Percentiles rank a stretch among this genome's conserved stretches.
These are phyloP conservation scores for Pygmarrhopalites habei DNA, from an alignment of 1,140 invertebrate species.

Conservation along the genomic window DNA sequence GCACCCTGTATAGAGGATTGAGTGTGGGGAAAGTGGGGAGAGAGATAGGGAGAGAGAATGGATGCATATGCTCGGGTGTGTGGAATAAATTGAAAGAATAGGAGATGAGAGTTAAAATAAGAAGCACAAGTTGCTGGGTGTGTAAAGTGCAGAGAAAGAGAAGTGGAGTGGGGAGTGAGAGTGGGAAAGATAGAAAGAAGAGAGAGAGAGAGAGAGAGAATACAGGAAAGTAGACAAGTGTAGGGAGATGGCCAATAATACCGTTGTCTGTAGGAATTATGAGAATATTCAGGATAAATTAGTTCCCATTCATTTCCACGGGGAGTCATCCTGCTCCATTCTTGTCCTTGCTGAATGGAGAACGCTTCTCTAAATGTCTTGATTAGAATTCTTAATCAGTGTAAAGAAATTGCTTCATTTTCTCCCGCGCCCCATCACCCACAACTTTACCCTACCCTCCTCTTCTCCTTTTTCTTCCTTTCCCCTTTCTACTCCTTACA, in stretches of 20 bases:
- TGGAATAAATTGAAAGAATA: not conserved
- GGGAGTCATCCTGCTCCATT: constrained; percentile 25
- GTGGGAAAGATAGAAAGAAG: not conserved
- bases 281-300: constrained; percentile 39
- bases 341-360: constrained; percentile 30
- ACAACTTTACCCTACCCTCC: not conserved
- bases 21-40: not conserved
- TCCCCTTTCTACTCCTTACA: not conserved
- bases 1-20: not conserved
- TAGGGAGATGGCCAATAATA: constrained; percentile 24
- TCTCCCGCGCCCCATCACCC: not conserved
- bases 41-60: not conserved
- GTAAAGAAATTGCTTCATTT: constrained; percentile 31
- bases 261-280: constrained; percentile 36
- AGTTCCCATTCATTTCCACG: constrained; percentile 37
- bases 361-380: constrained; percentile 27
- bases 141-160: not conserved
- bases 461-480: not conserved
- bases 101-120: constrained; percentile 6
- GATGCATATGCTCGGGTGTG: not conserved
- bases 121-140: not conserved
- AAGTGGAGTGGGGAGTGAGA: not conserved
- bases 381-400: constrained; percentile 39
- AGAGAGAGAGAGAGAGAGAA: not conserved
- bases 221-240: not conserved